phyloP scores from a whole-genome alignment of 2,888 invertebrate species.

The Pollenia griseotomentosa region DNA sequence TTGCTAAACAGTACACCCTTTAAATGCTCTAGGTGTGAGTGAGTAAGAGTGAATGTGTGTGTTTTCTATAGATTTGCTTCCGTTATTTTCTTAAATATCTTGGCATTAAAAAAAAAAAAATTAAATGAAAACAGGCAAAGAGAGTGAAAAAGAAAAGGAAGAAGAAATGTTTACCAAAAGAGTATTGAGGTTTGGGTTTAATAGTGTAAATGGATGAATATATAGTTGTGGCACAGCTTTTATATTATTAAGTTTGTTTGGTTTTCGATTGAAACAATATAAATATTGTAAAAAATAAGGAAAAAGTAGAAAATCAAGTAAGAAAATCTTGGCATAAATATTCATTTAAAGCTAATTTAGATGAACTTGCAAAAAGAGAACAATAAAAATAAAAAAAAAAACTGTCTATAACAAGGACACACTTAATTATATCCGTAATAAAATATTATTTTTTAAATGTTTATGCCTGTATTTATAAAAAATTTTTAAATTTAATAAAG shows the following conservation, averaged over 20 bases:
- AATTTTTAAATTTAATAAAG: too few relatives aligned
- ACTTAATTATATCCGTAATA: conserved; percentile 28
- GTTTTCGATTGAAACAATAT: conserved; percentile 4
- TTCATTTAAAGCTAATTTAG: conserved; percentile 27
- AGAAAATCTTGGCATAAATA: conserved; percentile 28
- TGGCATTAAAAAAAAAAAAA: conserved; percentile 24
- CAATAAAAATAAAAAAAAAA: background rate
- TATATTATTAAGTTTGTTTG: conserved; percentile 23
- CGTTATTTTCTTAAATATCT: conserved; percentile 12
- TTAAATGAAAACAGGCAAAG: background rate
- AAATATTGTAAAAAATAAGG: too few relatives aligned
- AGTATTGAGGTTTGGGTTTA: conserved; percentile 41
- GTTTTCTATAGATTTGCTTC: conserved; percentile 9
- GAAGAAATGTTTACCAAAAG: conserved; percentile 20
- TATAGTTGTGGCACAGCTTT: background rate
- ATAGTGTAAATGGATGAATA: conserved; percentile 15
- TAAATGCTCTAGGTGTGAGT: background rate
- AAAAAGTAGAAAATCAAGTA: background rate
- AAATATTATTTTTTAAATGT: background rate
- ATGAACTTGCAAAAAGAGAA: conserved; percentile 6
- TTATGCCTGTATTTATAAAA: too few relatives aligned
- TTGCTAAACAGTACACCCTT: conserved; percentile 1
- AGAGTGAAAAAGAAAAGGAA: background rate
- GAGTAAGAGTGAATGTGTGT: background rate
- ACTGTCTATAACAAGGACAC: conserved; percentile 25